Evolutionary conservation across 1,140 invertebrate species (phyloP).

Genomic region (Lasioglossum baleicum): DNA sequence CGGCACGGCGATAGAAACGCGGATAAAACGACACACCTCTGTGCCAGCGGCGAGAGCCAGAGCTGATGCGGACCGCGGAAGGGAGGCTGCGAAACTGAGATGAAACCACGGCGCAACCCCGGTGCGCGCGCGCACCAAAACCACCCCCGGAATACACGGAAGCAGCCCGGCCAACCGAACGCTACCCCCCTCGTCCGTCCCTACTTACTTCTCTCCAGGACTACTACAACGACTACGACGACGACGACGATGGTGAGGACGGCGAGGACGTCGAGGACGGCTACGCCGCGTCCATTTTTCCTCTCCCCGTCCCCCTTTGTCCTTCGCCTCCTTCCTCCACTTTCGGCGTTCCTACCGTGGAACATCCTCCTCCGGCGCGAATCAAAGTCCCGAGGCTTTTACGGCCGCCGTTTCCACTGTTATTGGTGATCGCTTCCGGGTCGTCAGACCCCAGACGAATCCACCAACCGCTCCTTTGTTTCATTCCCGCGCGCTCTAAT

Average conservation of each 20-base stretch:
- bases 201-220: constrained; percentile 38
- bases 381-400: neutral
- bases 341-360: constrained; percentile 1
- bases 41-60: constrained; percentile 39
- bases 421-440: neutral
- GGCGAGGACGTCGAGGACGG: constrained; percentile 2
- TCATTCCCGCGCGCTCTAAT: neutral
- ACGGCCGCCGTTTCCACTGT: neutral
- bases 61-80: constrained; percentile 73
- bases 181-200: constrained; percentile 40
- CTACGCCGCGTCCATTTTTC: constrained; percentile 21
- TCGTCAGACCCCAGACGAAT: neutral
- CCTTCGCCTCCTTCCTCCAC: neutral
- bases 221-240: constrained; percentile 27
- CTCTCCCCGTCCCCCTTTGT: constrained; percentile 24
- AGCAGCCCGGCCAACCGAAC: constrained; percentile 63
- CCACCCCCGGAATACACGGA: constrained; percentile 64
- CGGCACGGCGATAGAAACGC: constrained; percentile 46
- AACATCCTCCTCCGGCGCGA: neutral
- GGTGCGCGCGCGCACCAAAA: constrained; percentile 72
- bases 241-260: constrained; percentile 16
- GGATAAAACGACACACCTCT: constrained; percentile 68
- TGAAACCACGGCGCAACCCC: constrained; percentile 70
- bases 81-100: constrained; percentile 79
- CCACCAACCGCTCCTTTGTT: neutral